Percentiles rank a stretch among this genome's conserved stretches.
These are phyloP conservation scores for Blennius ocellaris DNA, from an alignment of 2,113 vertebrate species.

Conservation along the genomic window DNA sequence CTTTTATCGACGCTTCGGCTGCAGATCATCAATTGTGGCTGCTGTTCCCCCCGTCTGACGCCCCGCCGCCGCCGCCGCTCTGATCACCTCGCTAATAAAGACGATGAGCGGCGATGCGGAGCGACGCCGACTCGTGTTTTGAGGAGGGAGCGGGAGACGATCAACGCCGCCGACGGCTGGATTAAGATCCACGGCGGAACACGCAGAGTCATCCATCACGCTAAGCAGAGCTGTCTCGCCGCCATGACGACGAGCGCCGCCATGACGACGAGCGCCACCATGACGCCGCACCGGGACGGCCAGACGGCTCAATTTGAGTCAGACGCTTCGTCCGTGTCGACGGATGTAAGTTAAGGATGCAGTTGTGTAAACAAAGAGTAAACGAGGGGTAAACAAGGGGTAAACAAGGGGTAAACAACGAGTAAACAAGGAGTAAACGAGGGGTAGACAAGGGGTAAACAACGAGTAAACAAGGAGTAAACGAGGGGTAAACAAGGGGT, in stretches of 20 bases:
- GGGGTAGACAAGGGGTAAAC: too few species aligned
- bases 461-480: too few species aligned
- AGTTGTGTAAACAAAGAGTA: too few species aligned
- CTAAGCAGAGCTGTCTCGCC: slow-evolving; percentile 35
- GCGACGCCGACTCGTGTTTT: slow-evolving; percentile 18
- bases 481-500: too few species aligned
- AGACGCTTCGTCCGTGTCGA: slow-evolving; percentile 22
- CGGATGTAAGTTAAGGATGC: slow-evolving; percentile 20
- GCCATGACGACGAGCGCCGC: slow-evolving; percentile 16
- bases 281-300: too few species aligned
- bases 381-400: too few species aligned
- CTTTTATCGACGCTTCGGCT: not conserved
- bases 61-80: too few species aligned
- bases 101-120: not conserved
- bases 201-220: slow-evolving; percentile 45
- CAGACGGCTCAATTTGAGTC: slow-evolving; percentile 23
- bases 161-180: slow-evolving; percentile 44
- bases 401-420: too few species aligned
- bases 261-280: slow-evolving; percentile 18
- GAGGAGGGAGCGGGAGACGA: slow-evolving; percentile 25
- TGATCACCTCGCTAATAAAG: not conserved
- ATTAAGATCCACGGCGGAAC: slow-evolving; percentile 49
- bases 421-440: too few species aligned
- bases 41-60: too few species aligned
- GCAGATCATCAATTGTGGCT: not conserved